phyloP scores from a whole-genome alignment of 2,797 vertebrate species.

The Pseudochirops cupreus region DNA sequence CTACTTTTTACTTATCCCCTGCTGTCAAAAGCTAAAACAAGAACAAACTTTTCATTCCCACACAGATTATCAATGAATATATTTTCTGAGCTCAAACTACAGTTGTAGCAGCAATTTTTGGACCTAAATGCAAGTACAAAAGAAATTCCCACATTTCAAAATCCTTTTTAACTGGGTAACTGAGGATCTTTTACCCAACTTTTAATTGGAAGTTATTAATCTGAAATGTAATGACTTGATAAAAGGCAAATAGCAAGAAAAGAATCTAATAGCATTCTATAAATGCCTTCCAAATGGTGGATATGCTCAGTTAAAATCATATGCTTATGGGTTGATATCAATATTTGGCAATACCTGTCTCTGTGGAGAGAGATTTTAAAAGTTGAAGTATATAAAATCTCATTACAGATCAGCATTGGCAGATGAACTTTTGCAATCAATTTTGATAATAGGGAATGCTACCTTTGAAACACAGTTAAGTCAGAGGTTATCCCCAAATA shows the following conservation, averaged over 20 bases:
- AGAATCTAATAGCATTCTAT: not conserved
- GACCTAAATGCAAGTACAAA: not conserved
- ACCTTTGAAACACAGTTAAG: not conserved
- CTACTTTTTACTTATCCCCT: not conserved
- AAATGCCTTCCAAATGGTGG: not conserved
- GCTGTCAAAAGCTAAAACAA: not conserved
- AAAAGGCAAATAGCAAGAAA: not conserved
- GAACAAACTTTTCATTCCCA: not conserved
- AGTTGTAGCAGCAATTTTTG: not conserved
- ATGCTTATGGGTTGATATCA: not conserved
- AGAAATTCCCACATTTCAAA: not conserved
- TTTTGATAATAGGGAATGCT: not conserved
- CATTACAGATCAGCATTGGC: not conserved
- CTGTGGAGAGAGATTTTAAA: not conserved
- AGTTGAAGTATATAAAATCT: not conserved
- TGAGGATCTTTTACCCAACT: not conserved
- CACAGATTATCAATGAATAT: not conserved
- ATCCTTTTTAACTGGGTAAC: not conserved
- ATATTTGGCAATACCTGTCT: not conserved
- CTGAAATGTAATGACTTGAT: not conserved
- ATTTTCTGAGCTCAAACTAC: not conserved
- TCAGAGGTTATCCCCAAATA: not conserved
- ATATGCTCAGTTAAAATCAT: not conserved
- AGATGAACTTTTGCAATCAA: not conserved
- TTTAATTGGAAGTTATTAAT: not conserved